These are phyloP conservation scores for Meteorus colon DNA, from an alignment of 2,888 invertebrate genomes.

Conservation along the genomic window DNA sequence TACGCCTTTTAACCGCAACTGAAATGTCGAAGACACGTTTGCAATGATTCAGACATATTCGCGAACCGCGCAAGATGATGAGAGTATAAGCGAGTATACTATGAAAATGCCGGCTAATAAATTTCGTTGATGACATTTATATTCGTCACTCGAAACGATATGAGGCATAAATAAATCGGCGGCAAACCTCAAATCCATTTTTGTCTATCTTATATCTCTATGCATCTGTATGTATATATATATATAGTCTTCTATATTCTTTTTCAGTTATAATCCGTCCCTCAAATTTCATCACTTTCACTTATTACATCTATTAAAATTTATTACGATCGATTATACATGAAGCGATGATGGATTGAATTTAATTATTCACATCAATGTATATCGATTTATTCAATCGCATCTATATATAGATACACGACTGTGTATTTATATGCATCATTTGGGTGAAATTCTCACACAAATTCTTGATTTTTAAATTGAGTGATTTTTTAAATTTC, in stretches of 20 bases:
- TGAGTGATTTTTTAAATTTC: too few relatives aligned
- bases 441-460: too few relatives aligned
- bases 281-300: conserved; percentile 18
- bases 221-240: conserved; percentile 11
- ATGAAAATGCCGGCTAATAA: conserved; percentile 55
- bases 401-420: not conserved
- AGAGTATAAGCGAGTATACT: conserved; percentile 13
- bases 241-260: not conserved
- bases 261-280: not conserved
- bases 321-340: not conserved
- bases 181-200: conserved; percentile 44
- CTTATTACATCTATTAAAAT: conserved; percentile 21
- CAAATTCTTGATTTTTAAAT: too few relatives aligned
- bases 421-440: not conserved
- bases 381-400: not conserved
- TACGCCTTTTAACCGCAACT: conserved; percentile 40
- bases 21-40: conserved; percentile 42
- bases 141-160: conserved; percentile 69
- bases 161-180: conserved; percentile 68
- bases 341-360: conserved; percentile 30
- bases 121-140: conserved; percentile 67
- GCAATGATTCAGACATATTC: conserved; percentile 50
- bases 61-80: conserved; percentile 4
- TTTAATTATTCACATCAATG: conserved; percentile 3
- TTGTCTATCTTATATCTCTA: conserved; percentile 28